Percentiles rank a stretch among this genome's conserved stretches.
Conservation (phyloP, 1,140 invertebrate species). For the Euborellia annulipes region DNA sequence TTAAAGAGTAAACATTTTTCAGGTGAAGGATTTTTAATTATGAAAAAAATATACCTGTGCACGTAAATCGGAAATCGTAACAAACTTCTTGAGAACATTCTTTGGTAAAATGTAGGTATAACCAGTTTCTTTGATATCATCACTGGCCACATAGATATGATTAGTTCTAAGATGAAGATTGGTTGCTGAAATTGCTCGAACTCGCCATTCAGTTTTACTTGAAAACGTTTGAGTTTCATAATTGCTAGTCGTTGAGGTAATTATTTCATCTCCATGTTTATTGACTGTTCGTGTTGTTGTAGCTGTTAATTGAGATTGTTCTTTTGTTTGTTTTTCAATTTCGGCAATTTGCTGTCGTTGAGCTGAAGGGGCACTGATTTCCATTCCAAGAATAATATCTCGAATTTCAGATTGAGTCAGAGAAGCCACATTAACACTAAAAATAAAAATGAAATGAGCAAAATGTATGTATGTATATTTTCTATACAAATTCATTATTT, state of each 20-base stretch:
- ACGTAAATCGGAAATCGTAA: constrained; percentile 94
- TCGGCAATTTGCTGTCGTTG: constrained; percentile 98
- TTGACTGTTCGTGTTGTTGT: constrained; percentile 97
- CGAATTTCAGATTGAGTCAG: constrained; percentile 97
- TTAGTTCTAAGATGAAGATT: constrained; percentile 97
- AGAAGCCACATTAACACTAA: constrained; percentile 90
- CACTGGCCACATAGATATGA: constrained; percentile 97
- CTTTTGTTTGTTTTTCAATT: constrained; percentile 99
- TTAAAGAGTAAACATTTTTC: no score
- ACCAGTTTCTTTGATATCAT: constrained; percentile 98
- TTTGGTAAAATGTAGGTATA: constrained; percentile 98
- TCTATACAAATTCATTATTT: not conserved
- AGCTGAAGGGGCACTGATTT: constrained; percentile 96
- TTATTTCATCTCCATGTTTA: constrained; percentile 99
- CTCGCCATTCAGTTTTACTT: constrained; percentile 97
- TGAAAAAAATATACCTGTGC: constrained; percentile 49
- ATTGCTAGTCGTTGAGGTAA: constrained; percentile 96
- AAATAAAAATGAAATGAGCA: no score
- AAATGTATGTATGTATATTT: not conserved
- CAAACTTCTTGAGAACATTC: constrained; percentile 98
- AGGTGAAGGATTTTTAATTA: no score
- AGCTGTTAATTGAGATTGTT: constrained; percentile 94
- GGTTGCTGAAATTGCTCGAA: constrained; percentile 94
- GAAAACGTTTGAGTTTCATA: constrained; percentile 97
- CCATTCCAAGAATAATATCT: constrained; percentile 99